Evolutionary conservation across 2,113 vertebrate species (phyloP).

Genomic region (Candoia aspera): DNA sequence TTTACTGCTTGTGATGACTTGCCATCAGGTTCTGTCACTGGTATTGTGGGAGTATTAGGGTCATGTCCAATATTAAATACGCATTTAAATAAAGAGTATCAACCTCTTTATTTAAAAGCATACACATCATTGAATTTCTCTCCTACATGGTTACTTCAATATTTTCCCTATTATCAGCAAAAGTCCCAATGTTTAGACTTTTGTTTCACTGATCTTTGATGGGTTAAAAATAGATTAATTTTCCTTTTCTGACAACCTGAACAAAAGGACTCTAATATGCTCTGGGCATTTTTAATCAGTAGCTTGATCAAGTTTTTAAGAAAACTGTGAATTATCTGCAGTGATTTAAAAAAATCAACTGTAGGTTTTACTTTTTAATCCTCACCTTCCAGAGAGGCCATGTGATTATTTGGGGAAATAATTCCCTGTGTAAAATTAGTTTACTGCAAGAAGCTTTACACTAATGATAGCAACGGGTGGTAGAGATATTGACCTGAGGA

Average conservation of each 20-base stretch:
- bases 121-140: no score
- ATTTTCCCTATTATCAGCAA: not conserved
- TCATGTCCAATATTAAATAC: no score
- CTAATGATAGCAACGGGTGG: not conserved
- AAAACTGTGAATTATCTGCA: not conserved
- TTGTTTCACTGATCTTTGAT: not conserved
- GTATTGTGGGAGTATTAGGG: no score
- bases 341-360: not conserved
- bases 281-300: not conserved
- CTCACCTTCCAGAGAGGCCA: not conserved
- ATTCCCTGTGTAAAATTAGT: not conserved
- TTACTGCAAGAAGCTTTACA: not conserved
- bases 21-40: no score
- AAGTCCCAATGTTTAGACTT: not conserved
- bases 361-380: not conserved
- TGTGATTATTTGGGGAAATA: not conserved
- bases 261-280: not conserved
- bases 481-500: not conserved
- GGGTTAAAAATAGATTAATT: not conserved
- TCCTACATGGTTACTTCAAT: no score
- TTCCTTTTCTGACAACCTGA: not conserved
- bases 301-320: not conserved
- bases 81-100: no score
- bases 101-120: no score
- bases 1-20: no score